Evolutionary conservation across 1,140 invertebrate genomes (phyloP).

Genomic region (Zaprionus kolodkinae): DNA sequence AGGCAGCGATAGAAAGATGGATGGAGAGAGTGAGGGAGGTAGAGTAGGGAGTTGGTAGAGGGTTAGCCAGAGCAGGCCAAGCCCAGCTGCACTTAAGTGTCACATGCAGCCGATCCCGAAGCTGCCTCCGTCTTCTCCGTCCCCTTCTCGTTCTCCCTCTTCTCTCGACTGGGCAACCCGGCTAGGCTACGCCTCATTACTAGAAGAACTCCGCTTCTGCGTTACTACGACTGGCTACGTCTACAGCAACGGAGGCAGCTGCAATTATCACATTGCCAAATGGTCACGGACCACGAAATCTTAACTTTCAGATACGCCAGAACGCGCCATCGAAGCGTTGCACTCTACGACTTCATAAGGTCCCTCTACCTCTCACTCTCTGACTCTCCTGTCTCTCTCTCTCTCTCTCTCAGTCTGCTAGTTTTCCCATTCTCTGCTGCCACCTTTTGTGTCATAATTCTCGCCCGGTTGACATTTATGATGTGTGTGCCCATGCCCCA

Average conservation of each 20-base stretch:
- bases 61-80: slow-evolving; percentile 40
- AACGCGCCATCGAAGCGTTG: slow-evolving; percentile 18
- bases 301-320: slow-evolving; percentile 67
- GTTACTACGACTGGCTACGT: slow-evolving; percentile 14
- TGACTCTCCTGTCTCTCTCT: background rate
- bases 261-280: slow-evolving; percentile 84
- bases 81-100: slow-evolving; percentile 79
- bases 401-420: background rate
- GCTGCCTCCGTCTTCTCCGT: background rate
- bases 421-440: background rate
- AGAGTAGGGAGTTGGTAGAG: slow-evolving; percentile 11
- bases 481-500: slow-evolving; percentile 64
- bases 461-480: slow-evolving; percentile 81
- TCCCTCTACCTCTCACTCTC: background rate
- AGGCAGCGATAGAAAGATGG: background rate
- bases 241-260: slow-evolving; percentile 32
- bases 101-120: slow-evolving; percentile 50
- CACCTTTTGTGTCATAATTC: slow-evolving; percentile 75
- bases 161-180: slow-evolving; percentile 20
- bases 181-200: slow-evolving; percentile 62
- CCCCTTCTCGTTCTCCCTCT: too few species aligned
- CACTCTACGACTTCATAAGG: slow-evolving; percentile 66
- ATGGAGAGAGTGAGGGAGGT: background rate
- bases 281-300: slow-evolving; percentile 84
- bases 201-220: slow-evolving; percentile 39